These are phyloP conservation scores for Lota lota DNA, from an alignment of 2,113 vertebrate genomes.

Conservation along the genomic window DNA sequence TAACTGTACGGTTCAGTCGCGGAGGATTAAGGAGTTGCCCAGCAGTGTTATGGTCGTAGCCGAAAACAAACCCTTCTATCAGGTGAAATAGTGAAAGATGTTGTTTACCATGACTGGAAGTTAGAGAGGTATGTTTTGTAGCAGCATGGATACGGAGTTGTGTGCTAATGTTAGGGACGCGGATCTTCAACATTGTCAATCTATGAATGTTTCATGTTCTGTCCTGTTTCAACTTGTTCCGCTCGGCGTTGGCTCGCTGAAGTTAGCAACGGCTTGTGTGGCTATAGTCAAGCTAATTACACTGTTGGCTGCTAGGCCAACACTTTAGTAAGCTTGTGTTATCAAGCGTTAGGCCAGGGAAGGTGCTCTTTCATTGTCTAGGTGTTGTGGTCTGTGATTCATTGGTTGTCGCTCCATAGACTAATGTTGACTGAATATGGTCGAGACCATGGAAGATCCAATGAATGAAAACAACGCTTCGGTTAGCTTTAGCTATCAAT, in stretches of 20 bases:
- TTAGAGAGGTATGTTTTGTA: no score
- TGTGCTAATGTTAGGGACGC: background rate
- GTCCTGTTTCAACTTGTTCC: conserved; percentile 31
- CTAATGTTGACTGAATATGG: no score
- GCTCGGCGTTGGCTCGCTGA: conserved; percentile 9
- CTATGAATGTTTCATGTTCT: conserved; percentile 50
- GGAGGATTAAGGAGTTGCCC: conserved; percentile 75
- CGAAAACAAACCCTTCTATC: conserved; percentile 23
- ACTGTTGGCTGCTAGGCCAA: background rate
- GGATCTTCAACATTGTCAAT: conserved; percentile 12
- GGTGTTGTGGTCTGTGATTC: no score
- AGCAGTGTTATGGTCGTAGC: conserved; percentile 35
- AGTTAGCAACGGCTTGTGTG: conserved; percentile 1
- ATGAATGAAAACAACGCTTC: no score
- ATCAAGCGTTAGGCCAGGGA: background rate
- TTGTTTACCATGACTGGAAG: no score
- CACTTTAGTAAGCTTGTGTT: no score
- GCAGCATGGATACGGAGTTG: no score
- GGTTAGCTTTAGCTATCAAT: no score
- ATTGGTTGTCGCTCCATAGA: no score
- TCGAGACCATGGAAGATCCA: no score
- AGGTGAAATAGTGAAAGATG: conserved; percentile 31
- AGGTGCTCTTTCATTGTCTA: no score
- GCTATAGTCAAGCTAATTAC: conserved; percentile 1
- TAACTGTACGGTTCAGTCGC: conserved; percentile 48